A percentile compares a stretch with the other conserved stretches of the same genome.
Conservation (phyloP, 2,888 invertebrate genomes). For the Ophion ventricosus region DNA sequence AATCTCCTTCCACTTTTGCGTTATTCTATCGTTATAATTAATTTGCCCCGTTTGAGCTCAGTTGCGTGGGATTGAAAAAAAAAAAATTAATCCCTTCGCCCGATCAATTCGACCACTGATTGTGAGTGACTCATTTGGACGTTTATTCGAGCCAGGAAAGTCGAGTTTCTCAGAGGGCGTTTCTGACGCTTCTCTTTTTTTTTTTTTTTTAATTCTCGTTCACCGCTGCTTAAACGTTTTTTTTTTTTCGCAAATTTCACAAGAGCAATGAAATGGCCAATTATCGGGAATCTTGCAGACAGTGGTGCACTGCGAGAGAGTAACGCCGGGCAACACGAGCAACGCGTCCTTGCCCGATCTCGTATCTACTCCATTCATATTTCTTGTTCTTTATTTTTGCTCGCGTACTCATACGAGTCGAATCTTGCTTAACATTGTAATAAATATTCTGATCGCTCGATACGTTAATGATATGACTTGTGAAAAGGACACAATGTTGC, state of each 20-base stretch:
- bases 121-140: conserved; percentile 58
- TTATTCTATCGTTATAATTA: conserved; percentile 44
- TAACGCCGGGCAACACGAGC: conserved; percentile 31
- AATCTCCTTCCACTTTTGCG: conserved; percentile 43
- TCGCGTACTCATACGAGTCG: not conserved
- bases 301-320: conserved; percentile 70
- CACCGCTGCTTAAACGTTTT: not conserved
- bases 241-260: conserved; percentile 59
- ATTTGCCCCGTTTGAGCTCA: conserved; percentile 28
- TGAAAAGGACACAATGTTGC: not conserved
- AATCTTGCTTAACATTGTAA: not conserved
- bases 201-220: conserved; percentile 11
- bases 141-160: conserved; percentile 19
- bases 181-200: conserved; percentile 21
- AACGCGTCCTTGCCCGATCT: not conserved
- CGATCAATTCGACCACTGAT: conserved; percentile 15
- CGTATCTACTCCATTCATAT: conserved; percentile 25
- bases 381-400: conserved; percentile 11
- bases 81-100: conserved; percentile 37
- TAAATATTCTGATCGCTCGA: not conserved
- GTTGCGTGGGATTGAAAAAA: conserved; percentile 23
- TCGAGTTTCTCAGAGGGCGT: conserved; percentile 32
- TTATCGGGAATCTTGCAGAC: conserved; percentile 54
- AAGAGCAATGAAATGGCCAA: conserved; percentile 49
- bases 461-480: not conserved